phyloP scores from a whole-genome alignment of 37 sponge, comb jelly and placozoan species.

The Dysidea cf. avara region DNA sequence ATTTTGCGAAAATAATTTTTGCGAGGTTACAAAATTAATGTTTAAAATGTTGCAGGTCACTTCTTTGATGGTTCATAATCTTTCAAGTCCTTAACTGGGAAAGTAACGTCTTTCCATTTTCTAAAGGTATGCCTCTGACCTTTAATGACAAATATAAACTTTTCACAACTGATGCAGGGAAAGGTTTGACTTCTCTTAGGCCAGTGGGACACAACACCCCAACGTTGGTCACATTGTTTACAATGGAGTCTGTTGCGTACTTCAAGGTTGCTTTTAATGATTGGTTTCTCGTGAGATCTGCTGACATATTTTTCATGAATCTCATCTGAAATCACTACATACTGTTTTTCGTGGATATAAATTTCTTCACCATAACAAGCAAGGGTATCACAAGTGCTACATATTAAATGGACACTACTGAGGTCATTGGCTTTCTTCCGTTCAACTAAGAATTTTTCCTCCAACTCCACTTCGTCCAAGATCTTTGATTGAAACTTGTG shows the following conservation, averaged over 20 bases:
- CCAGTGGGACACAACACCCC: slow-evolving; percentile 11
- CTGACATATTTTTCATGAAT: not conserved
- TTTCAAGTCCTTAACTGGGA: not conserved
- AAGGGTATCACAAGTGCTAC: slow-evolving; percentile 13
- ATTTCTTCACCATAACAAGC: slow-evolving; percentile 21
- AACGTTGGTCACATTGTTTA: not conserved
- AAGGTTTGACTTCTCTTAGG: not conserved
- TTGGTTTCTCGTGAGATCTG: not conserved
- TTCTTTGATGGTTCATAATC: no score
- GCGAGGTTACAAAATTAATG: no score
- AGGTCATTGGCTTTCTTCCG: not conserved
- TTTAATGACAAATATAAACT: slow-evolving; percentile 7
- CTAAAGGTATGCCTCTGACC: slow-evolving; percentile 2
- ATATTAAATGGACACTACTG: not conserved
- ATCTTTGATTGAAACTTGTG: not conserved
- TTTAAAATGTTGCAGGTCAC: no score
- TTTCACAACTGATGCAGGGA: slow-evolving; percentile 11
- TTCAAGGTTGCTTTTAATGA: not conserved
- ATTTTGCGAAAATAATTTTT: no score
- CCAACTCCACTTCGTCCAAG: not conserved
- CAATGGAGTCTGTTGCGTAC: slow-evolving; percentile 6
- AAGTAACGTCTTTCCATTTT: slow-evolving; percentile 18
- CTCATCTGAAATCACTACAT: slow-evolving; percentile 12
- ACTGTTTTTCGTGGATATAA: not conserved
- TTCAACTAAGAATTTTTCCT: not conserved